Conservation (phyloP, 2,888 invertebrate species). For the Drosophila tripunctata region DNA sequence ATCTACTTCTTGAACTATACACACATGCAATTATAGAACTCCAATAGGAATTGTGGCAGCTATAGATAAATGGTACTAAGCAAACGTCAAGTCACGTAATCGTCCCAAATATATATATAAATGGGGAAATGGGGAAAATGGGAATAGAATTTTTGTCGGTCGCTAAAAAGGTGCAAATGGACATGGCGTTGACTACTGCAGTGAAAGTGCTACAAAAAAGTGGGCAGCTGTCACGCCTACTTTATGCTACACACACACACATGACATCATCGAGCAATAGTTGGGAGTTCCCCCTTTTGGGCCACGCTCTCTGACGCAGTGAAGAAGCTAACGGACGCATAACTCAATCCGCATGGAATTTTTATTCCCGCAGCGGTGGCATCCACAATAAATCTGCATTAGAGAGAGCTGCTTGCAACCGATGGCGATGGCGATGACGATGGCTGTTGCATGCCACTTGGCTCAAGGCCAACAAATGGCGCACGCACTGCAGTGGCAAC, state of each 20-base stretch:
- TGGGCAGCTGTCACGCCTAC: constrained; percentile 32
- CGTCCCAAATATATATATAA: constrained; percentile 7
- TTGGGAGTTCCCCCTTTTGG: neutral
- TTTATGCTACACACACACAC: constrained; percentile 2
- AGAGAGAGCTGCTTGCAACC: constrained; percentile 48
- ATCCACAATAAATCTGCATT: constrained; percentile 77
- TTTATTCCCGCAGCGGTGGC: constrained; percentile 77
- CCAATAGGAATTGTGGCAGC: constrained; percentile 23
- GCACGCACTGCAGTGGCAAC: constrained; percentile 69
- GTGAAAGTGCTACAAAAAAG: constrained; percentile 68
- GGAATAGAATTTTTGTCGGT: too few species aligned
- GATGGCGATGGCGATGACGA: constrained; percentile 1
- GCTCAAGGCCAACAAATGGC: constrained; percentile 73
- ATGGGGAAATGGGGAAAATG: too few species aligned
- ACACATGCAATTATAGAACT: constrained; percentile 68
- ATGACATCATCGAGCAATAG: constrained; percentile 57
- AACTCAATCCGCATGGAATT: constrained; percentile 78
- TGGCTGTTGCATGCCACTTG: constrained; percentile 44
- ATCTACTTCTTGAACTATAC: constrained; percentile 40
- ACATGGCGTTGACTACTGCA: constrained; percentile 50
- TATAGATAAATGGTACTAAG: constrained; percentile 4
- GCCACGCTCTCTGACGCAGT: constrained; percentile 56
- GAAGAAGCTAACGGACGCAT: constrained; percentile 75
- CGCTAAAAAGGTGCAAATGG: constrained; percentile 55
- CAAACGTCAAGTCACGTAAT: constrained; percentile 66